Conservation (phyloP, 2,113 vertebrate species). For the Nothocercus nigrocapillus region DNA sequence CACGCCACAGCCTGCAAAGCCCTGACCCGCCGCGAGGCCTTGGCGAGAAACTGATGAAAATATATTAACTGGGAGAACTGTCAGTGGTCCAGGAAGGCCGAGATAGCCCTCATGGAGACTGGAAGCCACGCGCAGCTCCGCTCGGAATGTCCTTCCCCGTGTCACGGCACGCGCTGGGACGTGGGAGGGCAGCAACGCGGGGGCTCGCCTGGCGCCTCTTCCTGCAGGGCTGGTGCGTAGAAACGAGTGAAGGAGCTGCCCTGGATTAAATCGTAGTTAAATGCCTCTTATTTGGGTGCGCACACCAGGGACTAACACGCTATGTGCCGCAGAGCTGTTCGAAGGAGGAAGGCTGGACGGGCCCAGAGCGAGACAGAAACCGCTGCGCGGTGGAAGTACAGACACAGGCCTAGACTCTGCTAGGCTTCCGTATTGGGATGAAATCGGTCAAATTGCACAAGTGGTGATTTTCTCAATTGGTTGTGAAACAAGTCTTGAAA, state of each 20-base stretch:
- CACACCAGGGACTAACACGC: neutral
- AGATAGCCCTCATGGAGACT: neutral
- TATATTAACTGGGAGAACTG: neutral
- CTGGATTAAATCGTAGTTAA: neutral
- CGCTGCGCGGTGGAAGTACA: neutral
- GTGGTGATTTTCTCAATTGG: neutral
- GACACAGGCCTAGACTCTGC: neutral
- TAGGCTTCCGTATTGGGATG: neutral
- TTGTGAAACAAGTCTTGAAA: neutral
- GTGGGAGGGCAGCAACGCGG: too few species aligned
- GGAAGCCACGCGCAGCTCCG: neutral
- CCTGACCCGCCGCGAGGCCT: neutral
- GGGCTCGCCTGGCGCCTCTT: neutral
- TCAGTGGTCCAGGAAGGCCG: neutral
- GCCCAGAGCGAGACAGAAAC: neutral
- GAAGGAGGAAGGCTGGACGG: neutral
- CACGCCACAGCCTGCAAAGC: neutral
- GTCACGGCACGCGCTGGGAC: neutral
- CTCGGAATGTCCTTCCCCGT: neutral
- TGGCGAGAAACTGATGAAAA: neutral
- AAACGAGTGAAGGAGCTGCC: neutral
- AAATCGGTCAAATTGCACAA: neutral
- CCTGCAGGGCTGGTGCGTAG: neutral
- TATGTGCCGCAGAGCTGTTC: neutral
- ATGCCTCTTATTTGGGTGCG: neutral